Base-by-base conservation (phyloP, 2,888 invertebrate genomes). In the Vannuccia rotundouncinata region DNA sequence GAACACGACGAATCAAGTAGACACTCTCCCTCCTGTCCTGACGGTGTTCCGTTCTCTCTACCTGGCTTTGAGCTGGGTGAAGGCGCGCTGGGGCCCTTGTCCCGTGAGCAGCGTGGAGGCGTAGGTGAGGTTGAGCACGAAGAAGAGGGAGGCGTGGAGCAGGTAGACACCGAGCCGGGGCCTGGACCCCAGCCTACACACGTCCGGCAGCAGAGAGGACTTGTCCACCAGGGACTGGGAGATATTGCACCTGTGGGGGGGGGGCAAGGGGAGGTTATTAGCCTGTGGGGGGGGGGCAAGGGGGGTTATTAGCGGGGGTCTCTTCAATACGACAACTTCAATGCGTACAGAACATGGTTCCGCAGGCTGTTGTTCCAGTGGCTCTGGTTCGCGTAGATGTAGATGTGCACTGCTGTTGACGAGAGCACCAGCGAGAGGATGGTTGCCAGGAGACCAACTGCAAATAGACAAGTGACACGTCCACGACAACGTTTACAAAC, bases 291-390 rank as follows among this genome's bases (percentile, higher is more conserved):
- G 25, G 66, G 25, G 66, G 66, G 22, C 22, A 66, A 27, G 66
- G 22, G 66, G 66, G 22, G 66, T n/a, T n/a, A n/a, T n/a, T n/a
- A n/a, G n/a, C n/a, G n/a, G n/a, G n/a, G n/a, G n/a, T n/a, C n/a
- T n/a, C n/a, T n/a, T n/a, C n/a, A n/a, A n/a, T n/a, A n/a, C n/a
- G 66, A 45, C 17, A 5, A 45, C 45, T 45, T 5, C 5, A 22
- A 22, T n/a, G 90, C 93, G 92, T 89, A 95, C 95, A 94, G 91
- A 84, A 95, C 92, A 86, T 92, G 94, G 83, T 91, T 90, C 84
- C 92, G 91, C 66, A 95, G 91, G 82, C 93, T 92, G 29, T 91
- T 90, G 81, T 91, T 90, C 95, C 95, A 95, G 31, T 90, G 88
- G 0, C 90, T 90, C 0, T 92, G 91, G 86, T 93, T 92, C 17